Percentiles rank a stretch among this genome's conserved stretches.
Conservation (phyloP, 2,888 invertebrate species). For the Notodonta dromedarius region DNA sequence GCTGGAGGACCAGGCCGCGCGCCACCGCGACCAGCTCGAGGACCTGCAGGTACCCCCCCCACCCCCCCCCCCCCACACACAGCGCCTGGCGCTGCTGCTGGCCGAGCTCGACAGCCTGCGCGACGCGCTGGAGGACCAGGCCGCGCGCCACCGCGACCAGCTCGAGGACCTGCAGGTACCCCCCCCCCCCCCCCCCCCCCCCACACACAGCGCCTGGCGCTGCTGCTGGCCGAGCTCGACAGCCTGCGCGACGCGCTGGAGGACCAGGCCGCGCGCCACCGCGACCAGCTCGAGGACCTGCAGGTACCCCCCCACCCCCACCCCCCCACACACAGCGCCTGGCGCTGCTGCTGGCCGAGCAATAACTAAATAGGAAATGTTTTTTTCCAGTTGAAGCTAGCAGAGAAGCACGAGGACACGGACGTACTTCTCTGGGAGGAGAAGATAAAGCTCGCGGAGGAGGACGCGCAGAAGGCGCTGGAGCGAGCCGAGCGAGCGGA, state of each 20-base stretch:
- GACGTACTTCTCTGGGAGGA: slow-evolving; percentile 88
- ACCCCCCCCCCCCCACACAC: no score
- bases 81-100: slow-evolving; percentile 84
- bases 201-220: slow-evolving; percentile 81
- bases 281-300: slow-evolving; percentile 83
- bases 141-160: slow-evolving; percentile 81
- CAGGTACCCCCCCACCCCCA: no score
- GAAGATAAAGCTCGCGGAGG: slow-evolving; percentile 87
- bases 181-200: no score
- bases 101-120: slow-evolving; percentile 83
- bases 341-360: no score
- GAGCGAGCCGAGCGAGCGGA: slow-evolving; percentile 84
- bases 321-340: no score
- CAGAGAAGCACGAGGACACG: slow-evolving; percentile 87
- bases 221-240: slow-evolving; percentile 86
- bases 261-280: slow-evolving; percentile 83
- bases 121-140: slow-evolving; percentile 85
- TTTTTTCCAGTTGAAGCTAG: slow-evolving; percentile 77
- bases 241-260: slow-evolving; percentile 85
- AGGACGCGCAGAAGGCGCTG: slow-evolving; percentile 86
- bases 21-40: slow-evolving; percentile 83
- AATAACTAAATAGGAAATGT: no score
- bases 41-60: no score
- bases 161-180: slow-evolving; percentile 86
- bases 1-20: slow-evolving; percentile 85